Conservation (phyloP, 2,113 vertebrate species). For the Channa maculata region DNA sequence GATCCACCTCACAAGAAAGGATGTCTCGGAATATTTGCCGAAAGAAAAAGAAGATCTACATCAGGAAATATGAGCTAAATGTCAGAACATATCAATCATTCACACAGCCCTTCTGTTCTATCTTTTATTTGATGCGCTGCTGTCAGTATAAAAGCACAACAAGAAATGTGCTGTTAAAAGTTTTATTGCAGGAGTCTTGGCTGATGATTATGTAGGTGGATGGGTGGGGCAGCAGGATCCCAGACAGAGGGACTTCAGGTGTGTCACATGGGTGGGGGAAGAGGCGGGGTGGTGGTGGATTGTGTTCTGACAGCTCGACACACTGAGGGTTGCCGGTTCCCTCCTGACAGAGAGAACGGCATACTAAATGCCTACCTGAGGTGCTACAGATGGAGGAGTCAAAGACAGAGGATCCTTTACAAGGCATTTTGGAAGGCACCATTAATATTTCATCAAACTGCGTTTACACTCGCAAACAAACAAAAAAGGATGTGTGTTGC, state of each 20-base stretch:
- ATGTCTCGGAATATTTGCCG: slow-evolving; percentile 47
- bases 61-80: slow-evolving; percentile 44
- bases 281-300: slow-evolving; percentile 52
- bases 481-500: slow-evolving; percentile 75
- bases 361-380: slow-evolving; percentile 81
- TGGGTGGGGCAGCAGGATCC: slow-evolving; percentile 45
- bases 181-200: slow-evolving; percentile 21
- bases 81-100: slow-evolving; percentile 61
- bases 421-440: slow-evolving; percentile 79
- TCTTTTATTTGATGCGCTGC: slow-evolving; percentile 41
- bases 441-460: slow-evolving; percentile 84
- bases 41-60: slow-evolving; percentile 41
- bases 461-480: slow-evolving; percentile 83
- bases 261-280: slow-evolving; percentile 63
- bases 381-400: slow-evolving; percentile 82
- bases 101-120: slow-evolving; percentile 20
- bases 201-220: slow-evolving; percentile 23
- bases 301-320: slow-evolving; percentile 76
- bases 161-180: slow-evolving; percentile 26
- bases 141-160: slow-evolving; percentile 31
- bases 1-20: slow-evolving; percentile 61
- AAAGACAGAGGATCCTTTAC: slow-evolving; percentile 81
- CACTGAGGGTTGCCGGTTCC: slow-evolving; percentile 64
- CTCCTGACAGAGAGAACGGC: slow-evolving; percentile 74
- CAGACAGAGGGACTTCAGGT: slow-evolving; percentile 68